A percentile compares a stretch with the other conserved stretches of the same genome.
These are phyloP conservation scores for Blastomussa wellsi DNA, from an alignment of 92 coral and sea anemone species.

Conservation along the genomic window DNA sequence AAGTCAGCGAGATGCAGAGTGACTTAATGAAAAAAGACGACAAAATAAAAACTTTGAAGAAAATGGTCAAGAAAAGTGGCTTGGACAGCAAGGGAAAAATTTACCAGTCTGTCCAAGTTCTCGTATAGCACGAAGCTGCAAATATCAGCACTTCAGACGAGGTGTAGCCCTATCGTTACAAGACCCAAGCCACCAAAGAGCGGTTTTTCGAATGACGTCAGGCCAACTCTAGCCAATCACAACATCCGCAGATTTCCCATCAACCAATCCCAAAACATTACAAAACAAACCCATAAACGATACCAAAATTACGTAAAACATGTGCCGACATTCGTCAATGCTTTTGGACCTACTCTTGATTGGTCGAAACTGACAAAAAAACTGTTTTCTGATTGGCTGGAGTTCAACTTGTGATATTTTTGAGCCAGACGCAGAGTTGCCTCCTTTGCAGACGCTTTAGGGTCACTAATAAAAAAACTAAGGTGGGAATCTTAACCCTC, in stretches of 20 bases:
- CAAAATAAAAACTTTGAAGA: slow-evolving; percentile 66
- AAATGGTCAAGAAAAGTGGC: slow-evolving; percentile 66
- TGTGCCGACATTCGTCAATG: not conserved
- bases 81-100: slow-evolving; percentile 44
- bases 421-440: too few relatives aligned
- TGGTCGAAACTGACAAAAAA: slow-evolving; percentile 1
- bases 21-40: slow-evolving; percentile 76
- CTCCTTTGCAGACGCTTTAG: not conserved
- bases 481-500: too few relatives aligned
- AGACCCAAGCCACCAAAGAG: not conserved
- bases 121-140: slow-evolving; percentile 2
- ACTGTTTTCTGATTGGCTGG: not conserved
- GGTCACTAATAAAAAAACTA: too few relatives aligned
- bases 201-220: not conserved
- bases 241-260: not conserved
- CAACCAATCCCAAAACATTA: not conserved
- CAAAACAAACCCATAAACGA: not conserved
- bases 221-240: not conserved
- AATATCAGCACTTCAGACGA: not conserved
- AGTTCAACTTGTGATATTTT: too few relatives aligned
- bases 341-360: not conserved
- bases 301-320: not conserved
- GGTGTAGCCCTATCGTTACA: not conserved
- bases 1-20: slow-evolving; percentile 72
- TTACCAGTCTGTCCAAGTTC: slow-evolving; percentile 42